Evolutionary conservation across 2,888 invertebrate genomes (phyloP), one percentile per base, ranked within the genome.

Genomic region (Drosophila subquinaria): DNA sequence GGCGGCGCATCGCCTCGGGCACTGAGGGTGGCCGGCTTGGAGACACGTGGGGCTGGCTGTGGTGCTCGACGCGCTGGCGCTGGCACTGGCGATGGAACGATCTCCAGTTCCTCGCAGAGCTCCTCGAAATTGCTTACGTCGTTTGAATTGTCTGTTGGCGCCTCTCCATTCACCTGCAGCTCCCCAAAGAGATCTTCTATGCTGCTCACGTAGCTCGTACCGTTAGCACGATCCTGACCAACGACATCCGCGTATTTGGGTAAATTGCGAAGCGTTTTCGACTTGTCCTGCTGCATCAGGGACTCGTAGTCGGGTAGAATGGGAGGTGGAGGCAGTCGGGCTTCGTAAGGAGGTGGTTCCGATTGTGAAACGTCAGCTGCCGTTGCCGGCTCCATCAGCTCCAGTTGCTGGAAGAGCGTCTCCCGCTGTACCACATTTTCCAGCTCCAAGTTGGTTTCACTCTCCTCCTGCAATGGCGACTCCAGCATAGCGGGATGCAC

Each of bases 241-340:
- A 79, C 72, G 5, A 73, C 85, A 36, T 78, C 85, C 0, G 70
- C 69, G 23, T 89, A 82, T 0, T 82, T 75, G 20, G 83, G 87
- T 59, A 90, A 38, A 15, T 43, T 73, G 4, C 56, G 61, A 0
- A 62, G 55, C 3, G 20, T 4, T 23, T 64, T 61, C 1, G 53
- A n/a, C 8, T 11, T 63, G 0, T 85, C 83, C 36, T 71, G 55
- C 36, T 69, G 73, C 81, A 88, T 88, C 4, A 88, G 63, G 5
- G 78, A 72, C 10, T 88, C 86, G 52, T 88, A 88, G 65, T 88
- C 90, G 13, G 89, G 90, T 38, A 88, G 62, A 13, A 56, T 61
- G 10, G 69, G 69, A n/a, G 23, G 23, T 23, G 15, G 11, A 0
- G 35, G 30, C 6, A 56, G 17, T 23, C 56, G 55, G 17, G 65